Percentiles rank a stretch among this genome's conserved stretches.
Conservation (phyloP, 2,113 vertebrate genomes). For the Coptodon rendalli region DNA sequence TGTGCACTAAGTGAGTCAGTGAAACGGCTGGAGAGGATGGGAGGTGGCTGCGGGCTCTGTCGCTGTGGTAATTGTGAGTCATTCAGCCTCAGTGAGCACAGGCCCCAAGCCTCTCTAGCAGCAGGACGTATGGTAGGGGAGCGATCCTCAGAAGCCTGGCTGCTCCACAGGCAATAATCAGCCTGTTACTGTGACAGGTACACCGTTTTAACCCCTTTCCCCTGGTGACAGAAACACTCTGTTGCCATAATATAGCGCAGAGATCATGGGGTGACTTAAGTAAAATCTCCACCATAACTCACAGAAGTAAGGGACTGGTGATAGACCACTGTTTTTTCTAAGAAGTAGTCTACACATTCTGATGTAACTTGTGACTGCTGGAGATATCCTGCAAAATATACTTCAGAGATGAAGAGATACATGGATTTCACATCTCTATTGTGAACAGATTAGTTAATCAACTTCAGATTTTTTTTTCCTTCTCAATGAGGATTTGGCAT, state of each 20-base stretch:
- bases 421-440: not conserved
- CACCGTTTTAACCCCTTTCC: slow-evolving; percentile 35
- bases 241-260: not conserved
- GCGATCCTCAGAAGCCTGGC: slow-evolving; percentile 22
- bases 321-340: not conserved
- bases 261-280: slow-evolving; percentile 15
- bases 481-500: not conserved
- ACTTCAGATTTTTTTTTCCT: not conserved
- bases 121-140: slow-evolving; percentile 22
- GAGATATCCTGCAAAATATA: not conserved
- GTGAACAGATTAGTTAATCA: not conserved
- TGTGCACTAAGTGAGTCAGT: slow-evolving; percentile 63
- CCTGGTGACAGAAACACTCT: not conserved
- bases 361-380: not conserved
- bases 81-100: slow-evolving; percentile 61
- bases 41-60: slow-evolving; percentile 50
- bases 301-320: not conserved
- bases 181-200: slow-evolving; percentile 67
- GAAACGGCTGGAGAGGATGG: slow-evolving; percentile 39
- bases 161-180: slow-evolving; percentile 60
- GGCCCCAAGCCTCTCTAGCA: slow-evolving; percentile 50
- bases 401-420: not conserved
- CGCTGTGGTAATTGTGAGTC: slow-evolving; percentile 70
- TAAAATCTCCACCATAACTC: not conserved
- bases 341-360: not conserved